Conservation (phyloP, 2,888 invertebrate genomes). For the Labia minor region DNA sequence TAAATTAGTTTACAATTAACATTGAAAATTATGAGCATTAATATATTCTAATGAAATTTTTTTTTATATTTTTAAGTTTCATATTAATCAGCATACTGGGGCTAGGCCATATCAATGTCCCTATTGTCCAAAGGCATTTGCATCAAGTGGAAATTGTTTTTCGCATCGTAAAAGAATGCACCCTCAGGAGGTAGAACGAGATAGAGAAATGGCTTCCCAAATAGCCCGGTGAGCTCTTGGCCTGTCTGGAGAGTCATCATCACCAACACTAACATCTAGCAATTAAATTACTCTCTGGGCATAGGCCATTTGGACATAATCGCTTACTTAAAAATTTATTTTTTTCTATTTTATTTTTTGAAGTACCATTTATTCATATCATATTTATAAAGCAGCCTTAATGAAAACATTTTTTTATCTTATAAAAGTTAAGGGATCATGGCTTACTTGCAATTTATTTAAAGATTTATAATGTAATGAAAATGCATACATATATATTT, state of each 20-base stretch:
- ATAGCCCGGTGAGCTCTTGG: constrained; percentile 41
- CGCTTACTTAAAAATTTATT: neutral
- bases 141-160: constrained; percentile 62
- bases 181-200: constrained; percentile 48
- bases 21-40: constrained; percentile 13
- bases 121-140: constrained; percentile 59
- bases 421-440: neutral
- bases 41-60: constrained; percentile 16
- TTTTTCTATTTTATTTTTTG: neutral
- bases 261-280: neutral
- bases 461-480: too few relatives aligned
- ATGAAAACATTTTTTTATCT: neutral
- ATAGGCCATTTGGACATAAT: neutral
- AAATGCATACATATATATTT: too few relatives aligned
- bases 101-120: constrained; percentile 61
- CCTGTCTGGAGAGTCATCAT: neutral
- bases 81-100: constrained; percentile 65
- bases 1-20: neutral
- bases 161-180: constrained; percentile 63
- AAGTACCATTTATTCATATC: neutral
- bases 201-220: constrained; percentile 43
- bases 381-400: neutral
- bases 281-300: neutral
- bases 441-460: neutral
- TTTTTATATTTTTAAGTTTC: constrained; percentile 44